Percentiles rank a stretch among this genome's conserved stretches.
phyloP scores from a whole-genome alignment of 2,797 vertebrate genomes.

The Mus spretus region DNA sequence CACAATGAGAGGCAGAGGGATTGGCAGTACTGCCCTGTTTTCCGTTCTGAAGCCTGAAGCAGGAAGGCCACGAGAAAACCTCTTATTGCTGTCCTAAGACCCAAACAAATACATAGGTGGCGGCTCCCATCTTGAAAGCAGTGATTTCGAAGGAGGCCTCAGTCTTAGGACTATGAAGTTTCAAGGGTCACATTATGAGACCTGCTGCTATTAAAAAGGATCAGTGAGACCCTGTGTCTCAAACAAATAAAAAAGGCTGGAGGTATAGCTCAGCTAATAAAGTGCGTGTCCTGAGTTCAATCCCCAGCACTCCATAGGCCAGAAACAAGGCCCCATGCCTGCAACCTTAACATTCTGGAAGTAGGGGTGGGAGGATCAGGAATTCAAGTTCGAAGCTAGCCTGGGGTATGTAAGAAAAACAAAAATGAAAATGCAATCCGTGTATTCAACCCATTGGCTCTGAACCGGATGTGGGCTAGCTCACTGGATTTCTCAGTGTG shows the following conservation, averaged over 20 bases:
- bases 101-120: slow-evolving; percentile 56
- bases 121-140: slow-evolving; percentile 46
- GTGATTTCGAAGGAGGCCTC: slow-evolving; percentile 59
- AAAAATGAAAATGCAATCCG: not conserved
- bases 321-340: not conserved
- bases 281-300: not conserved
- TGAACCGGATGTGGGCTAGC: not conserved
- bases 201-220: slow-evolving; percentile 30
- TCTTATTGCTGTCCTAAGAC: slow-evolving; percentile 60
- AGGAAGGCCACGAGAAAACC: slow-evolving; percentile 74
- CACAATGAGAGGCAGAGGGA: slow-evolving; percentile 41
- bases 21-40: slow-evolving; percentile 58
- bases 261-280: not conserved
- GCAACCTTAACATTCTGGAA: not conserved
- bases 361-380: not conserved
- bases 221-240: not conserved
- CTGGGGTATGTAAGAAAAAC: not conserved
- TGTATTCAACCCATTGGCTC: not conserved
- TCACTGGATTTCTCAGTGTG: not conserved
- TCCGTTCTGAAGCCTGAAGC: slow-evolving; percentile 57
- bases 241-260: not conserved
- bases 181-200: slow-evolving; percentile 68
- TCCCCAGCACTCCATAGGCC: not conserved
- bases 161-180: slow-evolving; percentile 49
- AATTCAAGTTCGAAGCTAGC: not conserved